Evolutionary conservation across 1,140 invertebrate genomes (phyloP).

Genomic region (Aphidius gifuensis): DNA sequence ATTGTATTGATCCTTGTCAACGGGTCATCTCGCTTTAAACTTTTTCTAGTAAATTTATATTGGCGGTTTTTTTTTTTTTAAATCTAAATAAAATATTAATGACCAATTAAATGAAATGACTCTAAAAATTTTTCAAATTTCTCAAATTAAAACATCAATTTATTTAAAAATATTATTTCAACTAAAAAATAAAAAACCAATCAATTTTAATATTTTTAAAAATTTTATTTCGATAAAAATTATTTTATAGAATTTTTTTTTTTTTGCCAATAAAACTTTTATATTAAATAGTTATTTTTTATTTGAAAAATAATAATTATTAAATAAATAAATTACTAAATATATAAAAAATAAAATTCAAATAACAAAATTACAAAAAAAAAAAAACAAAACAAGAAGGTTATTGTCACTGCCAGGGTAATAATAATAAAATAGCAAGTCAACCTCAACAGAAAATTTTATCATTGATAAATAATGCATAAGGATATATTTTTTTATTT

Average conservation of each 20-base stretch:
- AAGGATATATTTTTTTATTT: not conserved
- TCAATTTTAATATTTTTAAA: no score
- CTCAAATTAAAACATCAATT: not conserved
- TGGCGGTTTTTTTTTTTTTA: slow-evolving; percentile 3
- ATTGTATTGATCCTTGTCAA: slow-evolving; percentile 9
- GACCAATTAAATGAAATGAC: not conserved
- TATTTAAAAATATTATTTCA: no score
- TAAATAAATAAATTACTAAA: no score
- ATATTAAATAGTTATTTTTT: no score
- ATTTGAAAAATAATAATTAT: no score
- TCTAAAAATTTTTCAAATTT: not conserved
- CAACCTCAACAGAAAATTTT: slow-evolving; percentile 5
- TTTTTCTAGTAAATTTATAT: not conserved
- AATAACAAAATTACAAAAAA: no score
- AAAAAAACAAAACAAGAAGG: no score
- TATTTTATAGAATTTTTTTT: no score
- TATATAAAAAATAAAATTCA: no score
- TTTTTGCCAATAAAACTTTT: no score
- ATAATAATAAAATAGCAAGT: slow-evolving; percentile 8
- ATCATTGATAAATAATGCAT: slow-evolving; percentile 25
- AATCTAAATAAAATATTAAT: not conserved
- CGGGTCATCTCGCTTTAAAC: not conserved
- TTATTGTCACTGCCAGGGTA: not conserved
- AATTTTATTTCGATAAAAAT: no score
- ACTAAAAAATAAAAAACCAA: no score